Percentiles rank a stretch among this genome's conserved stretches.
Conservation (phyloP, 2,113 vertebrate genomes). For the Dicrurus megarhynchus region DNA sequence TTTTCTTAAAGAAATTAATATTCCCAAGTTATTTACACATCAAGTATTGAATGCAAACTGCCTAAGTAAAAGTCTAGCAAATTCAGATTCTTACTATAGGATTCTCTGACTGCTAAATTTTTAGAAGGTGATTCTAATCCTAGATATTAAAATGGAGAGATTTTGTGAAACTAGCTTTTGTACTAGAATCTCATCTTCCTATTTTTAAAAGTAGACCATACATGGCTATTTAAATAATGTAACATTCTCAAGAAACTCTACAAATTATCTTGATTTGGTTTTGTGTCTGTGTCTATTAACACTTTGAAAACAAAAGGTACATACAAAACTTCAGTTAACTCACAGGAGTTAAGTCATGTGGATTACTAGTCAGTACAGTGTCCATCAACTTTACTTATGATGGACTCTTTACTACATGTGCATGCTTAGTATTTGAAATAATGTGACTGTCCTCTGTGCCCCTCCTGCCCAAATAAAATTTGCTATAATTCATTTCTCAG, state of each 20-base stretch:
- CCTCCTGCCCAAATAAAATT: slow-evolving; percentile 49
- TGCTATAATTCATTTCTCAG: slow-evolving; percentile 69
- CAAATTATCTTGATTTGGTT: background rate
- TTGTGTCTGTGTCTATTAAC: background rate
- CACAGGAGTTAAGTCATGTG: background rate
- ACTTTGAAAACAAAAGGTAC: background rate
- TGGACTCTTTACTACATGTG: background rate
- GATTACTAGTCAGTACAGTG: slow-evolving; percentile 14
- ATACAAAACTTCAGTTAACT: background rate
- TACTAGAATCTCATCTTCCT: background rate
- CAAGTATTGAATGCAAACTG: background rate
- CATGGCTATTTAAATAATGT: background rate
- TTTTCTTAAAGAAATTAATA: background rate
- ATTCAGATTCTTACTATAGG: background rate
- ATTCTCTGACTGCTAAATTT: background rate
- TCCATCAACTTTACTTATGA: slow-evolving; percentile 8
- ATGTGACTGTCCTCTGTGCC: slow-evolving; percentile 15
- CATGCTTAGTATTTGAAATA: slow-evolving; percentile 51
- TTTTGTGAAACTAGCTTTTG: background rate
- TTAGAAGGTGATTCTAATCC: background rate
- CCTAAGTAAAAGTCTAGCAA: background rate
- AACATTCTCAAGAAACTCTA: background rate
- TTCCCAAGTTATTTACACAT: background rate
- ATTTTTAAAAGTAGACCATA: background rate
- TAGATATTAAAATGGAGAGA: background rate